Evolutionary conservation across 2,888 invertebrate species (phyloP), one percentile per base, ranked within the genome.

Genomic region (Temnothorax ravouxi): DNA sequence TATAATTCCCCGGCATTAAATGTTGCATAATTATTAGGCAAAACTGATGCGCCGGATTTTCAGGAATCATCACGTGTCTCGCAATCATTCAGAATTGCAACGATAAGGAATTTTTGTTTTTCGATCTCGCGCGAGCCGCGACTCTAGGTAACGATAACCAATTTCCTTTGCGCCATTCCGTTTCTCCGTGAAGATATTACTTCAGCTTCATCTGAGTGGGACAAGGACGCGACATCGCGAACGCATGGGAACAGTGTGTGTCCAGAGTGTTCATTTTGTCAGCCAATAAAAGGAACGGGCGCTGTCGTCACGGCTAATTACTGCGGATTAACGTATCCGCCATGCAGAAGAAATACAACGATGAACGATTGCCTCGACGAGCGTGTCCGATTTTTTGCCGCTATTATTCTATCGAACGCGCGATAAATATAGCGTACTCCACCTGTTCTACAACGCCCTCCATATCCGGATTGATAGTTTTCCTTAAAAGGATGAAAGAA

Each of bases 191-290:
- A 18, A 75, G 47, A 62, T 75, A 50, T 38, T 15, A 44, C 18
- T 62, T 62, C 21, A 47, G 80, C 54, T 59, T 56, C 56, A 34
- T 52, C 15, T 9, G 72, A 67, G 71, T 77, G 52, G 84, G 81
- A 84, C 87, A 87, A 87, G 88, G 85, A 87, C 88, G 64, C n/a
- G 47, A 56, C 38, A 52, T 67, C 44, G 29, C 54, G 54, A 47
- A 50, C 11, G 47, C 56, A 62, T 85, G 56, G 83, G 59, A 80
- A 62, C 83, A 72, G 62, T 62, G 41, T 25, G 54, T 25, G 54
- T 52, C 71, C 54, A 21, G 77, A 29, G 54, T 72, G 80, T 87
- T 87, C 82, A 87, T 88, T 84, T 84, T 34, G 47, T 47, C 54
- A 59, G 59, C 47, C 62, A 84, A 83, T 84, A 77, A 74, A 50